Evolutionary conservation across 1,140 invertebrate genomes (phyloP), one percentile per base, ranked within the genome.

Genomic region (Tetragonula clypearis): DNA sequence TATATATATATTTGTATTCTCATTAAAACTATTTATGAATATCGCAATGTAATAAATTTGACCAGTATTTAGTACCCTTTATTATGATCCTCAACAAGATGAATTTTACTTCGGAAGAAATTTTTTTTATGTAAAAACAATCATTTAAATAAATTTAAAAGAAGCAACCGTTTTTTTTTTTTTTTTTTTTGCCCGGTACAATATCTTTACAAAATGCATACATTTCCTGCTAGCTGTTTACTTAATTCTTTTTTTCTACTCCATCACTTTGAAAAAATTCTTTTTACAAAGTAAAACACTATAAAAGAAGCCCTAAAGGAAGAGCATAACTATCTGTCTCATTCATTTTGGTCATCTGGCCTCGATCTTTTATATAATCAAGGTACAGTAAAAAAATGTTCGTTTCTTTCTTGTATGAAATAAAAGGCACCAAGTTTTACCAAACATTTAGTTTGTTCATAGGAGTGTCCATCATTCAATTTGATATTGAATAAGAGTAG

Each of bases 391-490:
- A 86, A 90, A 86, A 90, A 90, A 89, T 87, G 68, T 85, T 86
- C 81, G 55, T 84, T 60, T 62, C 66, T 71, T 58, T 82, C 77
- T 88, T 87, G 75, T 88, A 88, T 90, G 81, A 88, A 88, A 90
- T 88, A 84, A 90, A 90, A 90, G 89, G 89, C 89, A 90, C 89
- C 75, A 79, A 90, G 86, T 90, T 87, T 83, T 80, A 26, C 74
- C 79, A 83, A 89, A 89, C 83, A 60, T 82, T 76, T 55, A 87
- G 83, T 90, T 87, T 86, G 73, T 82, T 82, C 79, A 30, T 83
- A 81, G 68, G 41, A 87, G 60, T 74, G 73, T 41, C 23, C 62
- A 60, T 73, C 76, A 68, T 71, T 62, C 60, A 76, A 79, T 86
- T 82, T 35, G 76, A 14, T 74, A 58, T 65, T 68, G 56, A 78